Percentiles rank a stretch among this genome's conserved stretches.
Conservation (phyloP, 2,797 vertebrate genomes). For the Corythornis leucogaster region DNA sequence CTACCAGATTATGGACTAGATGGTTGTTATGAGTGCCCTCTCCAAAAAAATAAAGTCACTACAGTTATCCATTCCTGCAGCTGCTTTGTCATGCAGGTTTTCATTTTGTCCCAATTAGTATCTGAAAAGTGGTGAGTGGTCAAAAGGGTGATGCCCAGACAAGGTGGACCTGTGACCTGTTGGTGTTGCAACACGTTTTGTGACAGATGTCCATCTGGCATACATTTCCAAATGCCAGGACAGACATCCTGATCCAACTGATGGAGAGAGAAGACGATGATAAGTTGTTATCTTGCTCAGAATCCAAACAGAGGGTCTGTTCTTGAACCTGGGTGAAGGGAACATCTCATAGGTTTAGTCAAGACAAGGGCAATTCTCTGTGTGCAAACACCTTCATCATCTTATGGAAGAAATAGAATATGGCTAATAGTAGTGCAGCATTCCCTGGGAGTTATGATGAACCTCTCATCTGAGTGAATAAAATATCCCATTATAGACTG, state of each 20-base stretch:
- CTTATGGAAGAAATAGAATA: not conserved
- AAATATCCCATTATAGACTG: not conserved
- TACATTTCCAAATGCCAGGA: not conserved
- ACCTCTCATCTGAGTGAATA: not conserved
- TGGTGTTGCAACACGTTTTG: not conserved
- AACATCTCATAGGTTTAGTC: not conserved
- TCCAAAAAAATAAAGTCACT: not conserved
- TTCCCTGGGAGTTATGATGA: not conserved
- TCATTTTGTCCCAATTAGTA: not conserved
- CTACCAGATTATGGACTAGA: not conserved
- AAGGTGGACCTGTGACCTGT: not conserved
- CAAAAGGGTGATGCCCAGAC: not conserved
- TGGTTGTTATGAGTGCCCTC: not conserved
- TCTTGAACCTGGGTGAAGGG: not conserved
- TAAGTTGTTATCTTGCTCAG: not conserved
- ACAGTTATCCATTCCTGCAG: rapidly evolving
- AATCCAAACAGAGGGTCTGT: not conserved
- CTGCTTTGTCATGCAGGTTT: not conserved
- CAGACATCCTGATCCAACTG: not conserved
- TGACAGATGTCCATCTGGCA: not conserved
- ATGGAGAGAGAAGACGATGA: not conserved
- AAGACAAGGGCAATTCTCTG: not conserved
- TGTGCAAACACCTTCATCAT: rapidly evolving
- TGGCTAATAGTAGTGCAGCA: rapidly evolving
- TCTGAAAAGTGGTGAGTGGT: not conserved